Evolutionary conservation across 1,140 invertebrate genomes (phyloP).

Genomic region (Euura lappo): DNA sequence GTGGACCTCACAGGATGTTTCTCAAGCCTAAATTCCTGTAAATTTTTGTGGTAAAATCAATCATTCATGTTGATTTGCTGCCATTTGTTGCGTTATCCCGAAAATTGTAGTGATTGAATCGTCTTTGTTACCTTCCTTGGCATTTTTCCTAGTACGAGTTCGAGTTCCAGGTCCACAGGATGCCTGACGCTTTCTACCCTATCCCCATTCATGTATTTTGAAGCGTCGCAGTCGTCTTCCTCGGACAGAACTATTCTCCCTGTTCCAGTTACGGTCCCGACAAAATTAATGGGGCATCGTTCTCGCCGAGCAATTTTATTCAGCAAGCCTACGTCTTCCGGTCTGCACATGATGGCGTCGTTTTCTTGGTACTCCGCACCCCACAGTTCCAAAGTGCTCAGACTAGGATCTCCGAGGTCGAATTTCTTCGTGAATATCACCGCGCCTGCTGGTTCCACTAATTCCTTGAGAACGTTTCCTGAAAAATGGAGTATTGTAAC

Average conservation of each 20-base stretch:
- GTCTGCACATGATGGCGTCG: slow-evolving; percentile 82
- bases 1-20: slow-evolving; percentile 44
- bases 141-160: slow-evolving; percentile 89
- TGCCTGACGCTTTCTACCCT: slow-evolving; percentile 48
- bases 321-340: slow-evolving; percentile 69
- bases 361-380: slow-evolving; percentile 99
- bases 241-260: slow-evolving; percentile 82
- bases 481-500: slow-evolving; percentile 30
- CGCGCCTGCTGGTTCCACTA: slow-evolving; percentile 93
- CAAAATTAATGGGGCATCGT: slow-evolving; percentile 91
- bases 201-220: slow-evolving; percentile 48
- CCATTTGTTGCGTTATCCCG: background rate
- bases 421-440: slow-evolving; percentile 89
- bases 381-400: slow-evolving; percentile 94
- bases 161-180: slow-evolving; percentile 88
- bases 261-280: slow-evolving; percentile 89
- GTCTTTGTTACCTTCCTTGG: slow-evolving; percentile 69
- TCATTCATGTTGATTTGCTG: slow-evolving; percentile 12
- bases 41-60: background rate
- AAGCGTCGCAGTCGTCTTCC: slow-evolving; percentile 54
- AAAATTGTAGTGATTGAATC: too few species aligned
- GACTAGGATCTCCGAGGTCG: slow-evolving; percentile 92
- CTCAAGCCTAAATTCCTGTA: slow-evolving; percentile 63
- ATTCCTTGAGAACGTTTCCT: slow-evolving; percentile 96
- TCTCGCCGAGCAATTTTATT: slow-evolving; percentile 82